Evolutionary conservation across 2,888 invertebrate species (phyloP).

Genomic region (Pherbina coryleti): DNA sequence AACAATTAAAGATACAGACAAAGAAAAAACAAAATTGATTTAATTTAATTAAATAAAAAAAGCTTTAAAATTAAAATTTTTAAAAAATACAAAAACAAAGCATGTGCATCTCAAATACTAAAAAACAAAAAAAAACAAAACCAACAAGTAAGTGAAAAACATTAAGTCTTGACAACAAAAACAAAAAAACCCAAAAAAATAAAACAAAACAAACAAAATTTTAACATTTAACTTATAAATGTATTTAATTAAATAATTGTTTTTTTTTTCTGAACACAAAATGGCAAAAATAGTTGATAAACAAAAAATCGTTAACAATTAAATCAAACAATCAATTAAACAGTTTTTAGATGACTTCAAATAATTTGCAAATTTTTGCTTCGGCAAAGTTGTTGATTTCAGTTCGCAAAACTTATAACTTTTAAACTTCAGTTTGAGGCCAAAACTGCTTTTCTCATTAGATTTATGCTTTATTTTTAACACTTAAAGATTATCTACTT

Average conservation of each 20-base stretch:
- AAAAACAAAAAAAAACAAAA: background rate
- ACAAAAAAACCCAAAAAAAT: background rate
- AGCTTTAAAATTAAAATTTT: no score
- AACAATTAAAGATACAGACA: background rate
- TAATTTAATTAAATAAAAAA: no score
- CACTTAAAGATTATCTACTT: background rate
- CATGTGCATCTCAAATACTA: background rate
- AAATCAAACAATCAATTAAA: background rate
- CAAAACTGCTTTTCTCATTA: background rate
- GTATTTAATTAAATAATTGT: constrained; percentile 13
- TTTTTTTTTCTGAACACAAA: constrained; percentile 27
- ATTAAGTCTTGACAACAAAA: background rate
- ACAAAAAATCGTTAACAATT: background rate
- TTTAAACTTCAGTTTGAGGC: background rate
- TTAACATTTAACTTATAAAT: constrained; percentile 7
- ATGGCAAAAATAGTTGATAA: constrained; percentile 5
- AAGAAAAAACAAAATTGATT: background rate
- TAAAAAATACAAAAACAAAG: background rate
- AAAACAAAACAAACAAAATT: background rate
- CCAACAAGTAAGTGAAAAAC: constrained; percentile 3
- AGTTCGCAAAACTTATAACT: constrained; percentile 1
- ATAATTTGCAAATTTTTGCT: constrained; percentile 1
- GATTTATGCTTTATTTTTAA: background rate
- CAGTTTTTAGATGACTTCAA: background rate
- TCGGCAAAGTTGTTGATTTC: constrained; percentile 1